phyloP scores from a whole-genome alignment of 2,888 invertebrate species.

The Seira musarum region DNA sequence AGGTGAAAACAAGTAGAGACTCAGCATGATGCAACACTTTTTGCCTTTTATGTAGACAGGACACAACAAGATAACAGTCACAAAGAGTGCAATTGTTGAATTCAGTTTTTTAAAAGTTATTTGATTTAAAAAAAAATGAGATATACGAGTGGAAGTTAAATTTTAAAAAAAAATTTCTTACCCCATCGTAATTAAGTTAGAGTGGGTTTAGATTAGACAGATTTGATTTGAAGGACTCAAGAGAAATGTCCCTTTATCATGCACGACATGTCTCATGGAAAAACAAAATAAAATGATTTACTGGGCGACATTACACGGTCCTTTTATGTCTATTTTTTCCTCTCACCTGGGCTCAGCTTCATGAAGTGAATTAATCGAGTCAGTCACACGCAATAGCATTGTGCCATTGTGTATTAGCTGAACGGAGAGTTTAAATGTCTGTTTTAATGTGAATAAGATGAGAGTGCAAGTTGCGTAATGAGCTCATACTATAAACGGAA shows the following conservation, averaged over 20 bases:
- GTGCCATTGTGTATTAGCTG: neutral
- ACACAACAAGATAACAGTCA: too few relatives aligned
- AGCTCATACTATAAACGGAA: constrained; percentile 42
- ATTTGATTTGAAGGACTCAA: too few relatives aligned
- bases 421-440: neutral
- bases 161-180: too few relatives aligned
- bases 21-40: constrained; percentile 38
- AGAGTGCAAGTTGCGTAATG: constrained; percentile 41
- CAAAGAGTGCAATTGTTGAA: too few relatives aligned
- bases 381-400: constrained; percentile 18
- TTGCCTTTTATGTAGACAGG: constrained; percentile 39
- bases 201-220: too few relatives aligned
- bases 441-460: constrained; percentile 24
- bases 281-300: constrained; percentile 39
- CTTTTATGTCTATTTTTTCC: constrained; percentile 3
- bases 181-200: too few relatives aligned
- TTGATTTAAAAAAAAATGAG: too few relatives aligned
- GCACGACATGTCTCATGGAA: constrained; percentile 35
- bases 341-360: constrained; percentile 30
- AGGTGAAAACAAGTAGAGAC: constrained; percentile 42
- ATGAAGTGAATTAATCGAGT: neutral
- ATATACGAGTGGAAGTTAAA: too few relatives aligned
- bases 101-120: too few relatives aligned
- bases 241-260: constrained; percentile 27
- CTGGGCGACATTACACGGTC: constrained; percentile 37